Conservation (phyloP, 1,140 invertebrate genomes). For the Tetramorium parvispinum region DNA sequence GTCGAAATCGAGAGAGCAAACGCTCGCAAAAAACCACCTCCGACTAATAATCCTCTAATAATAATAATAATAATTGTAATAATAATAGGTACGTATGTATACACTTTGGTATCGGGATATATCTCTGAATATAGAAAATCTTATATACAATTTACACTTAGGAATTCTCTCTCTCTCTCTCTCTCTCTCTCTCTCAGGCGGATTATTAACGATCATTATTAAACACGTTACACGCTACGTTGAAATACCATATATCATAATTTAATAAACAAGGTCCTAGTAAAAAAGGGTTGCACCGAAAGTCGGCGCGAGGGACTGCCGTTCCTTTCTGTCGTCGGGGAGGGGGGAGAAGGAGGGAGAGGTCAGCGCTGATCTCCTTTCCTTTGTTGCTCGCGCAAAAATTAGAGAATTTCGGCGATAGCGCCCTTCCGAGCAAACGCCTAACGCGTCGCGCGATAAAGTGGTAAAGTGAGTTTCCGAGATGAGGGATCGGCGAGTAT, state of each 20-base stretch:
- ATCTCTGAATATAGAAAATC: constrained; percentile 66
- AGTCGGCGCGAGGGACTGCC: background rate
- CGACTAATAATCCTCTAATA: constrained; percentile 24
- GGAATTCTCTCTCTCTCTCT: constrained; percentile 19
- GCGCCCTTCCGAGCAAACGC: background rate
- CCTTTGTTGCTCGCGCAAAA: background rate
- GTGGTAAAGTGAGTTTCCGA: background rate
- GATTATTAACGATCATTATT: constrained; percentile 52
- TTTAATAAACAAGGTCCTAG: constrained; percentile 44
- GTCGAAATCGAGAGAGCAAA: background rate
- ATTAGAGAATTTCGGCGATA: constrained; percentile 1
- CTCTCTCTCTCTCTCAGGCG: constrained; percentile 13
- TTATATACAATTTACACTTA: constrained; percentile 66
- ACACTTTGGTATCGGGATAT: constrained; percentile 42
- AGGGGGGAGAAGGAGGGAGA: too few species aligned
- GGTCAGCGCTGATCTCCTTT: background rate
- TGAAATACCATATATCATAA: constrained; percentile 13
- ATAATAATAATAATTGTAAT: constrained; percentile 5
- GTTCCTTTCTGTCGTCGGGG: constrained; percentile 32
- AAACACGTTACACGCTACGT: constrained; percentile 48
- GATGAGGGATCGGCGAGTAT: background rate
- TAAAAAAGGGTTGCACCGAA: constrained; percentile 48
- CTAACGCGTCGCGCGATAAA: background rate
- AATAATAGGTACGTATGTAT: constrained; percentile 30
- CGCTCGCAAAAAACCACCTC: constrained; percentile 17